These are phyloP conservation scores for Argentina silus DNA, from an alignment of 2,797 vertebrate genomes.

Conservation along the genomic window DNA sequence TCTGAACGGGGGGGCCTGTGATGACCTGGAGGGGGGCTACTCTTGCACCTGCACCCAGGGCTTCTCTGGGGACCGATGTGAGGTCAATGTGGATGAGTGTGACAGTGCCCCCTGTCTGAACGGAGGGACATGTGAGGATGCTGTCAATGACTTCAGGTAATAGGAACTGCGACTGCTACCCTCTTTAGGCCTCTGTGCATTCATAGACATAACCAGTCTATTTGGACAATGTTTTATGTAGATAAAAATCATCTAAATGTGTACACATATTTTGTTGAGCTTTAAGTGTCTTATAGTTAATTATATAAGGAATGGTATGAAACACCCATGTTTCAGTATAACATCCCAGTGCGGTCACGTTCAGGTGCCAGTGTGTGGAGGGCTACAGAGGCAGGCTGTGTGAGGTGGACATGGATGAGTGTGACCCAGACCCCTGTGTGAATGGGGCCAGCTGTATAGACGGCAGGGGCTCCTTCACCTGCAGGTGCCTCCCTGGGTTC, in stretches of 20 bases:
- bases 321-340: too few relatives aligned
- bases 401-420: conserved; percentile 91
- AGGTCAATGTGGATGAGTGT: conserved; percentile 90
- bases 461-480: conserved; percentile 85
- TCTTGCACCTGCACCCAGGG: conserved; percentile 86
- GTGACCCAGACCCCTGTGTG: conserved; percentile 89
- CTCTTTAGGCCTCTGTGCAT: too few relatives aligned
- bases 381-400: conserved; percentile 89
- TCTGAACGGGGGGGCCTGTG: conserved; percentile 86
- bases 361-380: conserved; percentile 88
- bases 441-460: conserved; percentile 95
- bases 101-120: conserved; percentile 90
- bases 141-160: conserved; percentile 88
- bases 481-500: conserved; percentile 96
- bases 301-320: too few relatives aligned
- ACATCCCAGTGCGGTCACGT: not conserved
- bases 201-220: too few relatives aligned
- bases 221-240: too few relatives aligned
- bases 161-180: not conserved
- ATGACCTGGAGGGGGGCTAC: conserved; percentile 86
- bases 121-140: conserved; percentile 88
- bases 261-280: too few relatives aligned
- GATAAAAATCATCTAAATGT: too few relatives aligned
- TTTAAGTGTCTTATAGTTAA: too few relatives aligned
- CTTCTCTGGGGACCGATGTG: conserved; percentile 87